Base-by-base conservation (phyloP, 2,113 vertebrate genomes). In the Leptodactylus fuscus region DNA sequence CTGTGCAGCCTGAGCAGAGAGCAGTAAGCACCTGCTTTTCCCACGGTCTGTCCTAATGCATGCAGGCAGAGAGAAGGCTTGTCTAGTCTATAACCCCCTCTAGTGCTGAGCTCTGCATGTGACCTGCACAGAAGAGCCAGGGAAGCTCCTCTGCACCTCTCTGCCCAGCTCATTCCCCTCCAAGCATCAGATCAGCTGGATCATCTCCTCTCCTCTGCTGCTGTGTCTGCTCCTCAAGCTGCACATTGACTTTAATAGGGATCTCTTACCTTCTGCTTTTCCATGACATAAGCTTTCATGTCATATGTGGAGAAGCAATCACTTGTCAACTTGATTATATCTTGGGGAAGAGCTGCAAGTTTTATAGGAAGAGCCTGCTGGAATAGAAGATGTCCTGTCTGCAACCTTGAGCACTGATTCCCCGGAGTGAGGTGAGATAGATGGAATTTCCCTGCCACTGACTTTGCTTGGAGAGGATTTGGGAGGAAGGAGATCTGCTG, bases 31-130 rank as follows among this genome's bases (percentile, higher is more conserved):
- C 49, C 73, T 77, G 48, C 62, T 73, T 73, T 85, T 85, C 84
- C 62, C 32, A 73, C 74, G 9, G 29, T 79, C 49, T 69, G 78
- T 24, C 77, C 87, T 62, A 62, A 83, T 10, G 69, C 49, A 0
- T 38, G 34, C 0, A 7, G 16, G 16, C 69, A 44, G 67, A 3
- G 62, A 36, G 53, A n/a, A 51, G 53, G 1, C 87, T 93, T 93
- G 88, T 91, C 92, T 95, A 94, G 95, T 96, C 94, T 73, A 89
- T 95, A 95, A 91, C 96, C 91, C 96, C 97, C 96, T 94, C 97
- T 97, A 97, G 97, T 92, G 96, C 95, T 88, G 86, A 93, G 86
- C 75, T 58, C 87, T 83, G 92, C 88, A 93, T 55, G 34, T 80
- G 88, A 87, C 86, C 87, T 44, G 49, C 81, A 20, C 85, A 85